Evolutionary conservation across 2,888 invertebrate genomes (phyloP).

Genomic region (Eupeodes latifasciatus): DNA sequence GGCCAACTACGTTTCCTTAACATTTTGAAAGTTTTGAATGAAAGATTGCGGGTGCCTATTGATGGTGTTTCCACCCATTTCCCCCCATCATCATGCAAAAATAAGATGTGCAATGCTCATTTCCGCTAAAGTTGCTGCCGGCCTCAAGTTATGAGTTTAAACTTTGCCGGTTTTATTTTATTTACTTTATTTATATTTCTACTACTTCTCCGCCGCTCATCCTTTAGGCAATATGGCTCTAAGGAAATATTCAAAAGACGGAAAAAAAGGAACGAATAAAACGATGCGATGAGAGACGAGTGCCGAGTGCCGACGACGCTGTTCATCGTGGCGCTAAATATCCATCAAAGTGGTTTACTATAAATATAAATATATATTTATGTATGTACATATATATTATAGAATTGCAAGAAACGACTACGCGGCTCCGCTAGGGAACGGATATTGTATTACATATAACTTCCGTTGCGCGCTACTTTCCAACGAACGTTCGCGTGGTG

Average conservation of each 20-base stretch:
- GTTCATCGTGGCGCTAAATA: conserved; percentile 62
- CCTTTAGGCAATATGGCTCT: conserved; percentile 56
- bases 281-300: conserved; percentile 6
- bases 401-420: conserved; percentile 65
- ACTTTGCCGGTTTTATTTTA: conserved; percentile 69
- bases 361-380: neutral
- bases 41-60: conserved; percentile 76
- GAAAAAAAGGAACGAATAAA: neutral
- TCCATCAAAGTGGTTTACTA: conserved; percentile 73
- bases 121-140: conserved; percentile 70
- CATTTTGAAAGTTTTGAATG: conserved; percentile 75
- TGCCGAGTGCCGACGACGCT: conserved; percentile 19
- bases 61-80: conserved; percentile 48
- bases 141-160: conserved; percentile 75
- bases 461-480: conserved; percentile 44
- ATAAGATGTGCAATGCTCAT: conserved; percentile 74
- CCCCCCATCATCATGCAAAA: conserved; percentile 2
- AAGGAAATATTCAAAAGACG: conserved; percentile 35
- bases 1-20: conserved; percentile 57
- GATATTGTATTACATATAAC: conserved; percentile 66
- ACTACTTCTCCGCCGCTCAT: conserved; percentile 21
- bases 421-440: conserved; percentile 68
- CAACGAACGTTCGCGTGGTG: conserved; percentile 37
- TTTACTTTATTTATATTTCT: conserved; percentile 71
- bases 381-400: neutral